These are phyloP conservation scores for Hypsopygia costalis DNA, from an alignment of 2,888 invertebrate genomes.

Conservation along the genomic window DNA sequence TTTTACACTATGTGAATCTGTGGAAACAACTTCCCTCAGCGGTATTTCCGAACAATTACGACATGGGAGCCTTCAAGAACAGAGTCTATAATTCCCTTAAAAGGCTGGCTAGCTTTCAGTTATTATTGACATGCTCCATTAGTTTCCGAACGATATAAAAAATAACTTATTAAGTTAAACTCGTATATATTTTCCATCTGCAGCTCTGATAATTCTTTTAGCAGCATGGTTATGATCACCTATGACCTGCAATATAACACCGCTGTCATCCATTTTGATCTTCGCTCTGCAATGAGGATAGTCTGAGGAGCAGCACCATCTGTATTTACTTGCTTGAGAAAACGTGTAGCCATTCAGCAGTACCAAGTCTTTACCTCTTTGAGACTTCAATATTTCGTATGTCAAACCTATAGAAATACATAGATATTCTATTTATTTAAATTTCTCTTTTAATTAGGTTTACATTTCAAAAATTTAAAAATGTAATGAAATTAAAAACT, in stretches of 20 bases:
- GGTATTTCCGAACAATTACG: no score
- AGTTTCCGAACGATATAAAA: no score
- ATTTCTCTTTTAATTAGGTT: no score
- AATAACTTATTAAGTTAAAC: neutral
- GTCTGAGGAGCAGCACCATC: constrained; percentile 27
- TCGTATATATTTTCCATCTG: constrained; percentile 3
- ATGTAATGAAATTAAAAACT: no score
- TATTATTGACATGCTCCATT: no score
- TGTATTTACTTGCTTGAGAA: constrained; percentile 7
- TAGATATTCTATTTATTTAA: no score
- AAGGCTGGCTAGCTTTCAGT: no score
- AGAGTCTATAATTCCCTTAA: no score
- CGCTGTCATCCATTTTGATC: constrained; percentile 12
- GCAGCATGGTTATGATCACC: constrained; percentile 21
- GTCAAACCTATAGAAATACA: constrained; percentile 15
- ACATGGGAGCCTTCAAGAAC: no score
- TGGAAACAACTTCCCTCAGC: no score
- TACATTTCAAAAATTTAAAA: no score
- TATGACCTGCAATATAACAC: constrained; percentile 8
- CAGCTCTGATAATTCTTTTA: neutral
- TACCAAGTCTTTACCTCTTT: constrained; percentile 26
- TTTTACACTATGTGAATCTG: no score
- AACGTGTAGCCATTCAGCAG: constrained; percentile 28
- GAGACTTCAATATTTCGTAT: constrained; percentile 27
- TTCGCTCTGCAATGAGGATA: constrained; percentile 21